These are phyloP conservation scores for Odontesthes bonariensis DNA, from an alignment of 2,113 vertebrate species.

Conservation along the genomic window DNA sequence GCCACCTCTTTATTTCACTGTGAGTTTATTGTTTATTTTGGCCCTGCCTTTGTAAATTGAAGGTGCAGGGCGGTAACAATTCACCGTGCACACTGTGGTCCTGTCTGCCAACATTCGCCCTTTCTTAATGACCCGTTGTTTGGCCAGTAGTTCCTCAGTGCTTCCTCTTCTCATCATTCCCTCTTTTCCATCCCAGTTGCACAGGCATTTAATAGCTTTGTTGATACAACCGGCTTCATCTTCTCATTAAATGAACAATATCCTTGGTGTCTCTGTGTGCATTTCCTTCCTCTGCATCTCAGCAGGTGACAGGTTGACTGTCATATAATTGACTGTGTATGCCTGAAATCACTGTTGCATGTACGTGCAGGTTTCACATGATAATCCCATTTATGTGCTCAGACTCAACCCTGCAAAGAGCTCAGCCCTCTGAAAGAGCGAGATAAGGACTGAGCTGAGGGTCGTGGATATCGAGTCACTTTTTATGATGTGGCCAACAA, in stretches of 20 bases:
- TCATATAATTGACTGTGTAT: slow-evolving; percentile 43
- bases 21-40: slow-evolving; percentile 46
- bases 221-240: slow-evolving; percentile 40
- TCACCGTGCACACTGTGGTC: slow-evolving; percentile 27
- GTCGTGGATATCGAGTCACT: slow-evolving; percentile 59
- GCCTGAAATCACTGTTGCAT: slow-evolving; percentile 53
- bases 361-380: slow-evolving; percentile 46
- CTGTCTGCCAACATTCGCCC: slow-evolving; percentile 28
- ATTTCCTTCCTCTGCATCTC: slow-evolving; percentile 36
- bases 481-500: slow-evolving; percentile 76
- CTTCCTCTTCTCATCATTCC: slow-evolving; percentile 1
- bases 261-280: slow-evolving; percentile 8
- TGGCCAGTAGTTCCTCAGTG: not conserved
- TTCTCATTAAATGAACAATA: slow-evolving; percentile 56
- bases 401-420: slow-evolving; percentile 28
- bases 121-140: slow-evolving; percentile 37
- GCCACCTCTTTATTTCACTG: slow-evolving; percentile 54
- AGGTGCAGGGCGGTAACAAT: slow-evolving; percentile 26
- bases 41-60: slow-evolving; percentile 51
- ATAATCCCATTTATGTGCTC: slow-evolving; percentile 60
- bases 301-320: slow-evolving; percentile 54
- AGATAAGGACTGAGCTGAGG: slow-evolving; percentile 70
- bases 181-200: slow-evolving; percentile 11
- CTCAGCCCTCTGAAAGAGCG: slow-evolving; percentile 54
- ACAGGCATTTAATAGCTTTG: slow-evolving; percentile 34